These are phyloP conservation scores for Hystrix brachyura DNA, from an alignment of 2,113 vertebrate genomes.

Conservation along the genomic window DNA sequence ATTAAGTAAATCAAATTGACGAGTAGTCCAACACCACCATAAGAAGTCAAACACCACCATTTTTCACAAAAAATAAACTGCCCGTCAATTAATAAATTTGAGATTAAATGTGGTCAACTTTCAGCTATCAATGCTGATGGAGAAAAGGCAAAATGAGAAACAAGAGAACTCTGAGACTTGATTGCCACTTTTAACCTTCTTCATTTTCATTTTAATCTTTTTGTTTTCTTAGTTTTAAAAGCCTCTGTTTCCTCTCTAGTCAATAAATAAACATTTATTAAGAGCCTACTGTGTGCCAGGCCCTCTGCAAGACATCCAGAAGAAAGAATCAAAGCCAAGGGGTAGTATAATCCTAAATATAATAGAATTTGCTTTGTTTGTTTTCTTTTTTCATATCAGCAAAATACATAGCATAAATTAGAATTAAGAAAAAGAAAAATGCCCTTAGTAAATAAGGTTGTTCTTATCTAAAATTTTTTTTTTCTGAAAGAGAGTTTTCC, in stretches of 20 bases:
- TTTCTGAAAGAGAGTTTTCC: conserved; percentile 22
- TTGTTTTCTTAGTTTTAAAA: conserved; percentile 32
- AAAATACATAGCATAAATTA: conserved; percentile 19
- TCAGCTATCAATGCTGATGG: conserved; percentile 43
- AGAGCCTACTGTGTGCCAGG: background rate
- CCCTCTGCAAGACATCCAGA: background rate
- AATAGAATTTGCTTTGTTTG: background rate
- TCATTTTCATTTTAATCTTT: conserved; percentile 59
- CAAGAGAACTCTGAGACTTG: conserved; percentile 44
- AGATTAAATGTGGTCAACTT: conserved; percentile 65
- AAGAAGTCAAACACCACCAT: conserved; percentile 67
- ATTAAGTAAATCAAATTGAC: conserved; percentile 67
- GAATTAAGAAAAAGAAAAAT: conserved; percentile 18
- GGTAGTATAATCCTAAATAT: background rate
- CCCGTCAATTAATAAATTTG: conserved; percentile 56
- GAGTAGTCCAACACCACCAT: conserved; percentile 60
- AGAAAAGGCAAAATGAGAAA: conserved; percentile 64
- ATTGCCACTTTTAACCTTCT: background rate
- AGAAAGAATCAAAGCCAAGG: background rate
- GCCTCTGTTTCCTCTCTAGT: conserved; percentile 33
- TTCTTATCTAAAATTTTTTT: conserved; percentile 21
- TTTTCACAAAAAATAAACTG: conserved; percentile 60
- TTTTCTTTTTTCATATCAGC: background rate
- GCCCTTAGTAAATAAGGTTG: background rate
- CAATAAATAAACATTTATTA: conserved; percentile 45